Evolutionary conservation across 2,888 invertebrate species (phyloP), one percentile per base, ranked within the genome.

Genomic region (Diploptera punctata): DNA sequence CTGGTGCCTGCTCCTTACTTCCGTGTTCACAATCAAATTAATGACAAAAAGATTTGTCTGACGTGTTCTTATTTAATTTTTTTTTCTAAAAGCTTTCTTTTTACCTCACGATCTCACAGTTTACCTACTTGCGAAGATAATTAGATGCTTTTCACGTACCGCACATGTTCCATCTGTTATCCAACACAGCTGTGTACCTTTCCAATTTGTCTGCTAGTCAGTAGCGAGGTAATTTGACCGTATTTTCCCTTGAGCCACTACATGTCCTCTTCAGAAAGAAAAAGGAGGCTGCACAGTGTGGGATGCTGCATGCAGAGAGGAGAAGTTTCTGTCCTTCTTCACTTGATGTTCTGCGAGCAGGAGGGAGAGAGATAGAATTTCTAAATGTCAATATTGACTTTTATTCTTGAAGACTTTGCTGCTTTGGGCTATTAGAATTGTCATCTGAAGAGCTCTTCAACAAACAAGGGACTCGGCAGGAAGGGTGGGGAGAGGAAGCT

Each of bases 21-120:
- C 72, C 72, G 72, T 68, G 72, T 68, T 52, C 43, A 33, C 19
- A 65, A 26, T 61, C 57, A 74, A 54, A 71, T 71, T 74, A 72
- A 74, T 68, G 74, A 74, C 74, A 57, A 52, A 73, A 74, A 74
- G 74, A 74, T 74, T 71, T 70, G 70, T 60, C 67, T 57, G 24
- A 44, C 72, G 21, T 61, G 38, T 54, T 16, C 61, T 52, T 54
- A 52, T 38, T 57, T 67, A 21, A 21, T 19, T 67, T 67, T 43
- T 24, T 33, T 61, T 61, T 19, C 21, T 33, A 3, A 5, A 24
- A 19, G 52, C 52, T 68, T 68, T 68, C 68, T 54, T 47, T 54
- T 31, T 49, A 31, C 70, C 62, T 67, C 67, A 67, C 67, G 47
- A 67, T 43, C 60, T 21, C 26, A 21, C n/a, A 43, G 26, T 57